Percentiles rank a stretch among this genome's conserved stretches.
Evolutionary conservation across 2,113 vertebrate genomes (phyloP).

Genomic region (Conger conger): DNA sequence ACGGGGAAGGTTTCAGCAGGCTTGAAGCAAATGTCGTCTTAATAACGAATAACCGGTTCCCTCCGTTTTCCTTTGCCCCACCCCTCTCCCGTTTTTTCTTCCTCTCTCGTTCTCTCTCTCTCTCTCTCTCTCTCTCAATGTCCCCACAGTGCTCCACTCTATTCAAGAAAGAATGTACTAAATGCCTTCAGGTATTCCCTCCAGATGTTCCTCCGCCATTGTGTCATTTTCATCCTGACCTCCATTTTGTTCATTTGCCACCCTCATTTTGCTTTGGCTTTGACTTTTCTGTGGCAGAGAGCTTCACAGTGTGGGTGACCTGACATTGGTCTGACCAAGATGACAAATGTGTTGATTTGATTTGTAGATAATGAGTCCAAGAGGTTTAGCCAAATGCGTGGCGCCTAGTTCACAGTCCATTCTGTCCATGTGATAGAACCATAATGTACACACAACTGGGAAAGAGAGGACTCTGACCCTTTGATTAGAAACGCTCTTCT

Average conservation of each 20-base stretch:
- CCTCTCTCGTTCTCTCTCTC: background rate
- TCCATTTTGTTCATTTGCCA: conserved; percentile 8
- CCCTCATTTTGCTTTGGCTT: background rate
- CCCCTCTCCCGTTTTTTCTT: background rate
- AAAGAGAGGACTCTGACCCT: background rate
- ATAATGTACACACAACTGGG: background rate
- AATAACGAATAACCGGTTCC: conserved; percentile 33
- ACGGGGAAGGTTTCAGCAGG: background rate
- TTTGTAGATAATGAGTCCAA: no score
- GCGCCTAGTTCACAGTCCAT: background rate
- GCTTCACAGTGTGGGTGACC: no score
- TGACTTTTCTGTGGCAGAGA: background rate
- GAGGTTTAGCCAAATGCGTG: background rate
- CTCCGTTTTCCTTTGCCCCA: conserved; percentile 44
- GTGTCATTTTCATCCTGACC: conserved; percentile 41
- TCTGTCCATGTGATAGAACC: background rate
- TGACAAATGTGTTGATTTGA: no score
- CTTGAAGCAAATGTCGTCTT: background rate
- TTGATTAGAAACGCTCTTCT: background rate
- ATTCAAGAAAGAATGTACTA: conserved; percentile 84
- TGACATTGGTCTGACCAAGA: no score
- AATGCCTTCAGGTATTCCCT: conserved; percentile 78
- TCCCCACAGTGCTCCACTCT: conserved; percentile 75
- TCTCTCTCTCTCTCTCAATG: background rate
- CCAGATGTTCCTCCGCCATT: conserved; percentile 45